Base-by-base conservation (phyloP, 2,113 vertebrate species). In the Sardina pilchardus region DNA sequence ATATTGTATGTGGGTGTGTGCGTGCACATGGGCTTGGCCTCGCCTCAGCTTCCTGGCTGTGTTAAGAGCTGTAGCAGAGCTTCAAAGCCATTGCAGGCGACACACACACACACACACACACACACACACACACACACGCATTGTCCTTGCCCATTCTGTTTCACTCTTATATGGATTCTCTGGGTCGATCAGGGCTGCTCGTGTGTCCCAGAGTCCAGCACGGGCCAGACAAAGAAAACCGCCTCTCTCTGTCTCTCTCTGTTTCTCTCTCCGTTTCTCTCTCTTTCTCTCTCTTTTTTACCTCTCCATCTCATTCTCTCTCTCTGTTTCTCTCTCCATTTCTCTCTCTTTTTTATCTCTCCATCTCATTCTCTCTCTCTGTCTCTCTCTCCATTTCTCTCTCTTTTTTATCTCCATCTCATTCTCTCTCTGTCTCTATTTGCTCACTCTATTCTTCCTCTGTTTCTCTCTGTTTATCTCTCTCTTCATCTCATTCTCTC, bases 21-120 rank as follows among this genome's bases (percentile, higher is more conserved):
- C n/a, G 56, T 63, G 59, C n/a, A 10, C 6, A 21, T 63, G 59
- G 16, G 56, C 67, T 88, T 88, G 88, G 87, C 88, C 85, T 75
- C 26, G 82, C 59, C 24, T 14, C 44, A 4, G 83, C 59, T 83
- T 86, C 84, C 71, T 48, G 36, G 42, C 71, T 88, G 84, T 82
- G 80, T 84, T 87, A 78, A 86, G 84, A 81, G 67, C 59, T 53
- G 50, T 53, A 53, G 2, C 50, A 53, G 17, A 53, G 45, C 45
- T 47, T 47, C 45, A 42, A 42, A 42, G 45, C 45, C 45, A 47
- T 47, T 59, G 2, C 53, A 59, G 53, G 17, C 53, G 17, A n/a
- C 14, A 53, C 63, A 30, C 63, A 71, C 26, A 30, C 26, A 30
- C 63, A 71, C 26, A 63, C 56, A 63, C 56, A 63, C 24, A 63